Conservation (phyloP, 2,797 vertebrate species). For the Aplochiton taeniatus region DNA sequence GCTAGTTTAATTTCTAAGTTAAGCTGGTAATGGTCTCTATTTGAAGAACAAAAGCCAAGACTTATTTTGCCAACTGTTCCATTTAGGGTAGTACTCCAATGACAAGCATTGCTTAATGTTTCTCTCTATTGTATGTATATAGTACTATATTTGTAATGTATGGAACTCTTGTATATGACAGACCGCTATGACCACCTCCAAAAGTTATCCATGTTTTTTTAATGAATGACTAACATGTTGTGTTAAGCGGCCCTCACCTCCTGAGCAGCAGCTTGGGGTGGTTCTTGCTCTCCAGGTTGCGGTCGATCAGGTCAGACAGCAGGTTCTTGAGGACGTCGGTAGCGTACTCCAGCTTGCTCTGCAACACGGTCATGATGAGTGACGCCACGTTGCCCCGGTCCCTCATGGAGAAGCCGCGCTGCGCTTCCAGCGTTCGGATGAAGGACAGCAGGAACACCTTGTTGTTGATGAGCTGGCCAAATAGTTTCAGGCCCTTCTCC, state of each 20-base stretch:
- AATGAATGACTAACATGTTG: too few relatives aligned
- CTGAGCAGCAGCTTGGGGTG: conserved; percentile 94
- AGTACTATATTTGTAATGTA: too few relatives aligned
- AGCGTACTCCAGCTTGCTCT: conserved; percentile 96
- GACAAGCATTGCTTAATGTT: too few relatives aligned
- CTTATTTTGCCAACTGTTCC: too few relatives aligned
- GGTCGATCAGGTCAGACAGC: conserved; percentile 95
- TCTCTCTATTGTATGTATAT: too few relatives aligned
- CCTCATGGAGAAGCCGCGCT: conserved; percentile 97
- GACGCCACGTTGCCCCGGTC: conserved; percentile 97
- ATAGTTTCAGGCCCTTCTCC: conserved; percentile 94
- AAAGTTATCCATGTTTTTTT: too few relatives aligned
- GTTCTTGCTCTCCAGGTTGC: conserved; percentile 98
- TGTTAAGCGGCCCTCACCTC: conserved; percentile 87
- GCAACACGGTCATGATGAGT: conserved; percentile 94
- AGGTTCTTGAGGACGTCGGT: conserved; percentile 97
- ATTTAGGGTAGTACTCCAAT: too few relatives aligned
- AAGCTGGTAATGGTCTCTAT: too few relatives aligned
- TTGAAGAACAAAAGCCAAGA: background rate
- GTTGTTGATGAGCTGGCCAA: conserved; percentile 98
- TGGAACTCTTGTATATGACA: too few relatives aligned
- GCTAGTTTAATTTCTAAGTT: too few relatives aligned
- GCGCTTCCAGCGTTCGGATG: conserved; percentile 94
- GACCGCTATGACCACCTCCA: too few relatives aligned
- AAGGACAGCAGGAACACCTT: conserved; percentile 95